Conservation (phyloP, 2,888 invertebrate species). For the Phalera bucephala region DNA sequence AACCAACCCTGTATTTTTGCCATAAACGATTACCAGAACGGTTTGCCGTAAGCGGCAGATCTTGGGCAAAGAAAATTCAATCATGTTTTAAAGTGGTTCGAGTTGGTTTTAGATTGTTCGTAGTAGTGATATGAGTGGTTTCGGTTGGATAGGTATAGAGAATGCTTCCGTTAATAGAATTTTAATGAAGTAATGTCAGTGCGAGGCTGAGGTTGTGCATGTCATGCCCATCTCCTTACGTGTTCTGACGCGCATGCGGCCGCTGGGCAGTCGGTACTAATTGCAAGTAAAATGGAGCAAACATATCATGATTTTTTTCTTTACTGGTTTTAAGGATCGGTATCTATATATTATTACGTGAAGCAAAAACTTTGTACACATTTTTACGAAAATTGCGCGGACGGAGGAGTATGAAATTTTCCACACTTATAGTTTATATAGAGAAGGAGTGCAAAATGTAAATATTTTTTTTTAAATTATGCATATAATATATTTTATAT, state of each 20-base stretch:
- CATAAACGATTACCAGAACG: background rate
- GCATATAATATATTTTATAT: too few species aligned
- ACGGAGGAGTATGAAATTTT: too few species aligned
- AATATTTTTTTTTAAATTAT: too few species aligned
- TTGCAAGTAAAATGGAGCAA: constrained; percentile 43
- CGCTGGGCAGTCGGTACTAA: constrained; percentile 40
- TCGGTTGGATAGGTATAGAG: constrained; percentile 46
- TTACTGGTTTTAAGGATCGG: too few species aligned
- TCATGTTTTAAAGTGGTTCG: background rate
- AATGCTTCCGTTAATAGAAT: constrained; percentile 82
- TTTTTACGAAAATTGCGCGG: too few species aligned
- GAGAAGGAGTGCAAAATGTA: too few species aligned
- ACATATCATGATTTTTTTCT: too few species aligned
- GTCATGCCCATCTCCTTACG: constrained; percentile 79
- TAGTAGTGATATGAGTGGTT: constrained; percentile 15
- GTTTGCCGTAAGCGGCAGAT: constrained; percentile 10
- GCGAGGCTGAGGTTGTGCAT: constrained; percentile 64
- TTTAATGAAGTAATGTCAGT: constrained; percentile 82
- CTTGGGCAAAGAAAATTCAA: constrained; percentile 11
- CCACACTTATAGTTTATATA: too few species aligned
- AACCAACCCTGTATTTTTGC: constrained; percentile 11
- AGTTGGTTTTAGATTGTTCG: constrained; percentile 24
- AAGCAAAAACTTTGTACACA: too few species aligned
- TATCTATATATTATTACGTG: too few species aligned
- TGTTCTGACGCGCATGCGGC: constrained; percentile 62